Base-by-base conservation (phyloP, 2,113 vertebrate species). In the Syngnathus typhle region DNA sequence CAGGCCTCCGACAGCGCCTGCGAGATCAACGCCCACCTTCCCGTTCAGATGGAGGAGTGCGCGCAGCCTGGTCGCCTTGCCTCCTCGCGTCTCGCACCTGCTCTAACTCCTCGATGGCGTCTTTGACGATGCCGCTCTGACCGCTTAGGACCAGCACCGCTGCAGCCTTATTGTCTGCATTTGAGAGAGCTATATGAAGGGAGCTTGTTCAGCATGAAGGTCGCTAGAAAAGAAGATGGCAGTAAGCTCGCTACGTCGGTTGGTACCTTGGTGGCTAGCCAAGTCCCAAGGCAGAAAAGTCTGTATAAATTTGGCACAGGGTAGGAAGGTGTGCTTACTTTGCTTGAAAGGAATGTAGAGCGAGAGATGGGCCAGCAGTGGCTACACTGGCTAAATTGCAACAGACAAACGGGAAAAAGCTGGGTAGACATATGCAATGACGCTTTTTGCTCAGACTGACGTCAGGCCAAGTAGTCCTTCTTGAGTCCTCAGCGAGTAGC, bases 61-160 rank as follows among this genome's bases (percentile, higher is more conserved):
- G 39, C 8, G 4, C 3, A 21, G 21, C n/a, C 27, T 32, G 39
- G 16, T 37, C 9, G 55, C 52, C 21, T 43, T 37, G n/a, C 21
- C 4, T 6, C n/a, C 6, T 43, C 41, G 51, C 62, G 60, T 64
- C 36, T 23, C 39, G 3, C 60, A 98, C 95, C 81, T 90, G 92
- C 64, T 96, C 90, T 79, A 96, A 91, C 85, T 98, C 96, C 63
- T 95, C 92, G 69, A 93, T 72, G 3, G 95, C 96, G 68, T 98
- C 96, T 72, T 92, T 95, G 52, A 97, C 94, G 52, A 97, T 88
- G 79, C 85, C 88, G 3, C 84, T 77, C 71, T 81, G 92, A 0
- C 87, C 81, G 0, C 86, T 69, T 72, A 96, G 74, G 70, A 88
- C 72, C 0, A 79, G 64, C 7, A 88, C 80, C 61, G 92, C 92